These are phyloP conservation scores for Sweltsa coloradensis DNA, from an alignment of 1,140 invertebrate genomes.

Conservation along the genomic window DNA sequence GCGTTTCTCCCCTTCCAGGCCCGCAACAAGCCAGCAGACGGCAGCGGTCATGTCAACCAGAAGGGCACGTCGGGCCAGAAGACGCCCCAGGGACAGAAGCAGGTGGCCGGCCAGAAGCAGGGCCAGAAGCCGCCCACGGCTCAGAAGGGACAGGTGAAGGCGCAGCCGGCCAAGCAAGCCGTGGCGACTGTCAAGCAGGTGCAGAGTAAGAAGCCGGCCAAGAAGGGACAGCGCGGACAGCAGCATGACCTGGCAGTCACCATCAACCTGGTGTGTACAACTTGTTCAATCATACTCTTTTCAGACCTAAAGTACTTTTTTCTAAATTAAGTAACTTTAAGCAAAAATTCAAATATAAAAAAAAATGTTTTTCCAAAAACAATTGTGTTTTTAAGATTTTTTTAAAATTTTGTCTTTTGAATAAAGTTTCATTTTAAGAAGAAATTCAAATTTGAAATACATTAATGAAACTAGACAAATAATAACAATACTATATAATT, in stretches of 20 bases:
- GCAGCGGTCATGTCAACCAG: constrained; percentile 53
- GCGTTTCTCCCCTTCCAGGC: constrained; percentile 51
- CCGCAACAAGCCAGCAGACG: constrained; percentile 67
- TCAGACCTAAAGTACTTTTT: no score
- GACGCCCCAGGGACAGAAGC: constrained; percentile 42
- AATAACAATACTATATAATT: no score
- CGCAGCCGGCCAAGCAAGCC: constrained; percentile 17
- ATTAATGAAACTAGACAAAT: no score
- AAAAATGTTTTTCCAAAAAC: no score
- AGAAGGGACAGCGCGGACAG: constrained; percentile 66
- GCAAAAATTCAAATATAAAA: no score
- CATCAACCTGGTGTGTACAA: constrained; percentile 60
- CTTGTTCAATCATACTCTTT: neutral
- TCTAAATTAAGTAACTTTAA: no score
- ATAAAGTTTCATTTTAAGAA: no score
- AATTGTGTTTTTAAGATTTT: no score
- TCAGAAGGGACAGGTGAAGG: constrained; percentile 37
- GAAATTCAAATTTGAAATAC: no score
- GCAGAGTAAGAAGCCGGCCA: constrained; percentile 47
- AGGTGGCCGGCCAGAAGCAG: constrained; percentile 41
- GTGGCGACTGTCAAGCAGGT: constrained; percentile 25
- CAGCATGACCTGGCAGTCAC: constrained; percentile 71
- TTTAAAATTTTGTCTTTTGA: no score
- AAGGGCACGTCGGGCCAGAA: constrained; percentile 42
- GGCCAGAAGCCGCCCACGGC: constrained; percentile 41